phyloP scores from a whole-genome alignment of 2,113 vertebrate species.

The Notiomystis cincta region DNA sequence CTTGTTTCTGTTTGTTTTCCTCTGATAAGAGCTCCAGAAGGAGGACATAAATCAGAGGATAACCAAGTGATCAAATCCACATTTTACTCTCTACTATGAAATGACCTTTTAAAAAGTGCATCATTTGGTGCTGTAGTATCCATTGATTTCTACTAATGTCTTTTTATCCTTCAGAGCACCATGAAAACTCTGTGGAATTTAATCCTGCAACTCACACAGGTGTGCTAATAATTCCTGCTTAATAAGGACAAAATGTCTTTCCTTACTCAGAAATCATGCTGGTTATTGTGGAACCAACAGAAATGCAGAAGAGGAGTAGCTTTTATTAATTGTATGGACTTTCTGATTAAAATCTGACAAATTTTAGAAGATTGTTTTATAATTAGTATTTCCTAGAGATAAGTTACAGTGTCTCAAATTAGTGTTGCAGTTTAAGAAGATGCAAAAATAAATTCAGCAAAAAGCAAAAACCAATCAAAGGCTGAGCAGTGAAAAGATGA shows the following conservation, averaged over 20 bases:
- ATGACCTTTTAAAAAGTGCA: neutral
- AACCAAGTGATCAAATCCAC: neutral
- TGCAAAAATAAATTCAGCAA: neutral
- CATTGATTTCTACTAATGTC: slow-evolving; percentile 6
- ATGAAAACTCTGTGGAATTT: neutral
- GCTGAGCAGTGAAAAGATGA: neutral
- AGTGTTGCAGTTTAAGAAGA: neutral
- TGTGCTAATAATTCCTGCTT: neutral
- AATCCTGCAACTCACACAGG: neutral
- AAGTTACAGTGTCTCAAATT: neutral
- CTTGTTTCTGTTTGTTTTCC: neutral
- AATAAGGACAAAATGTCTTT: neutral
- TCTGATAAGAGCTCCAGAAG: neutral
- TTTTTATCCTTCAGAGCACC: neutral
- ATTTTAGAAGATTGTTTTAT: neutral
- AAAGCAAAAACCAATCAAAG: neutral
- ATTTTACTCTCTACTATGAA: neutral
- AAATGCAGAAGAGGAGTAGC: neutral
- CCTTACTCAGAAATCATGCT: neutral
- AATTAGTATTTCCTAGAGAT: neutral
- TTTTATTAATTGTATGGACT: neutral
- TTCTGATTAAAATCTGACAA: neutral
- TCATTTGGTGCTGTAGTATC: neutral
- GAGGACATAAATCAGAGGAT: neutral
- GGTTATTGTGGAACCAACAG: neutral